A percentile compares a stretch with the other conserved stretches of the same genome.
Evolutionary conservation across 2,797 vertebrate genomes (phyloP).

Genomic region (Austrolebias charrua): DNA sequence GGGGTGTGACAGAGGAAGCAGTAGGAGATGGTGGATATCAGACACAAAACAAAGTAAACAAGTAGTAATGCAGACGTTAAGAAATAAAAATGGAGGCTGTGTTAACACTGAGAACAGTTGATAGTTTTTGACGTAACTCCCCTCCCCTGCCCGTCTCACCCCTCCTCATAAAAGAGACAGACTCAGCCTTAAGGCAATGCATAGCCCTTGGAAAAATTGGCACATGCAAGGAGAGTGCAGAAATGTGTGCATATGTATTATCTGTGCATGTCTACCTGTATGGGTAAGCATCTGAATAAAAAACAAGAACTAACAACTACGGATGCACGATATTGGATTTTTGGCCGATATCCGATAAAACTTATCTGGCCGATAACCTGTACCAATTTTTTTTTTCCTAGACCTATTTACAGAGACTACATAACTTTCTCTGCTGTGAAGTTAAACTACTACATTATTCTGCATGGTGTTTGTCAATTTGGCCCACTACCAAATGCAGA

Average conservation of each 20-base stretch:
- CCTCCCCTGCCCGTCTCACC: background rate
- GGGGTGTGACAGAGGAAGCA: constrained; percentile 15
- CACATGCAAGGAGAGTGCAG: constrained; percentile 73
- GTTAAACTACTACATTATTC: no score
- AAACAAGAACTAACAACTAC: background rate
- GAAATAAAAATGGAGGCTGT: constrained; percentile 32
- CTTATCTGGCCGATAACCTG: no score
- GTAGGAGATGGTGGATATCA: constrained; percentile 16
- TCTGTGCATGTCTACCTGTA: constrained; percentile 12
- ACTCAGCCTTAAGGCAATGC: constrained; percentile 77
- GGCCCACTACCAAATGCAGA: no score
- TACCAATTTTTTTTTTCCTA: no score
- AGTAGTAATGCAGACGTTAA: constrained; percentile 3
- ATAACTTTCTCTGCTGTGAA: no score
- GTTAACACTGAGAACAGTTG: constrained; percentile 28
- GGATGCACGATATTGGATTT: no score
- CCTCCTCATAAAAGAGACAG: constrained; percentile 52
- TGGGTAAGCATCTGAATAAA: background rate
- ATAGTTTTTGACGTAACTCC: constrained; percentile 28
- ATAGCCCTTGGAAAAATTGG: constrained; percentile 82
- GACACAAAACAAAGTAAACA: constrained; percentile 4
- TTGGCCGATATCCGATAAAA: no score
- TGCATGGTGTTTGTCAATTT: no score
- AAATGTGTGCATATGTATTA: constrained; percentile 42
- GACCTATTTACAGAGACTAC: no score